These are phyloP conservation scores for Dendrolimus pini DNA, from an alignment of 2,888 invertebrate genomes.

Conservation along the genomic window DNA sequence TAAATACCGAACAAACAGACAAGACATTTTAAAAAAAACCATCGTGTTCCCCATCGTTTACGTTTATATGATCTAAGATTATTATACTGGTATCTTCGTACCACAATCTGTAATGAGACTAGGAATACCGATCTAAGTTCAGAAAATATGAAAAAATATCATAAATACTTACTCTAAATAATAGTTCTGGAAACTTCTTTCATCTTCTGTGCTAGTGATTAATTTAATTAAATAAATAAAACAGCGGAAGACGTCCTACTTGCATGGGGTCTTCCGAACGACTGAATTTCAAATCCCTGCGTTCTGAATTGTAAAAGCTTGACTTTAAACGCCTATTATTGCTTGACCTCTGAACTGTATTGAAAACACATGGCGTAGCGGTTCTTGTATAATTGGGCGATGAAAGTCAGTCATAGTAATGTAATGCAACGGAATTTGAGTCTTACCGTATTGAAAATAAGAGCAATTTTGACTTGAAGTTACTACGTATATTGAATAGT, in stretches of 20 bases:
- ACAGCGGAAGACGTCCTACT: constrained; percentile 22
- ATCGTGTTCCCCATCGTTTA: no score
- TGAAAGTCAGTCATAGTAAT: constrained; percentile 35
- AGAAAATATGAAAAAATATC: constrained; percentile 1
- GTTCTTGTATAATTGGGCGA: constrained; percentile 28
- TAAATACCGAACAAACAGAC: no score
- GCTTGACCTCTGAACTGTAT: neutral
- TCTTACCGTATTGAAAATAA: rapidly evolving
- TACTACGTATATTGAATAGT: neutral
- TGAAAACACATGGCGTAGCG: constrained; percentile 11
- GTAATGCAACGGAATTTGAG: constrained; percentile 6
- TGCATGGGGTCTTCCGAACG: constrained; percentile 26
- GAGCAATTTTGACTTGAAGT: constrained; percentile 8
- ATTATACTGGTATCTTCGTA: no score
- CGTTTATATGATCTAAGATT: no score
- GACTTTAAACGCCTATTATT: neutral
- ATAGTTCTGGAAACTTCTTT: constrained; percentile 22
- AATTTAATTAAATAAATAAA: constrained; percentile 17
- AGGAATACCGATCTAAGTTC: no score
- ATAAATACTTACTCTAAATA: constrained; percentile 45
- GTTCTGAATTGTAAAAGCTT: constrained; percentile 6
- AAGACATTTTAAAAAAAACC: no score
- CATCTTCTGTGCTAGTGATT: constrained; percentile 18
- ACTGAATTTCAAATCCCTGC: constrained; percentile 24
- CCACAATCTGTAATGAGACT: no score